Base-by-base conservation (phyloP, 2,113 vertebrate genomes). In the Suncus etruscus region DNA sequence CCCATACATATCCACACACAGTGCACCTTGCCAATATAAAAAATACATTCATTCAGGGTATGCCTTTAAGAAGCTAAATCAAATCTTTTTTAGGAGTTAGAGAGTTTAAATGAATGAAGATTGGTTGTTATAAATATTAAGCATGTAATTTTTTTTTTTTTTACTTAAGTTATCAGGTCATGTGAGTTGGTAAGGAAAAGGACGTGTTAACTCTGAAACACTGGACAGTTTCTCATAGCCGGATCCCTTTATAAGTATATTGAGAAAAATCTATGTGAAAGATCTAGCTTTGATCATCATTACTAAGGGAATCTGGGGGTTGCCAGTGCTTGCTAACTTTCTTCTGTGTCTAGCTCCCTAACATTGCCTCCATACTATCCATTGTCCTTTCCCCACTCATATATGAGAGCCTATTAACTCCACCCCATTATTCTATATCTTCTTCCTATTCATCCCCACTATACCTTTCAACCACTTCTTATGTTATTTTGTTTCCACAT, bases 91-190 rank as follows among this genome's bases (percentile, higher is more conserved):
- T 11, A 24, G 51, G 11, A 84, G 47, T 58, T 61, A 73, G 63
- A 65, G 9, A 61, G 54, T 31, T 89, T n/a, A 87, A 91, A 93
- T 87, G 81, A 95, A 70, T 29, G 18, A 76, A 24, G 50, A 74
- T 20, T 27, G 11, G 47, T 54, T 77, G 47, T 79, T 87, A 68
- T 70, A 86, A 9, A 48, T 80, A 48, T 80, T 31, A 79, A 75
- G 85, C 51, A 74, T 75, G 70, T 77, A 50, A 82, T 85, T 68
- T 39, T 39, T 39, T 39, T 39, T 39, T 39, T 39, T 39, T 39
- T 89, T 24, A 87, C 73, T 29, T 25, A 58, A 68, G 18, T 76
- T 47, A 73, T 70, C 3, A 81, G 47, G 29, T 58, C 86, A 87
- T 70, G 73, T 77, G 54, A 78, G 20, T 24, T 47, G 24, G 61